Evolutionary conservation across 2,797 vertebrate species (phyloP), one percentile per base, ranked within the genome.

Genomic region (Sebastes wilsoni): DNA sequence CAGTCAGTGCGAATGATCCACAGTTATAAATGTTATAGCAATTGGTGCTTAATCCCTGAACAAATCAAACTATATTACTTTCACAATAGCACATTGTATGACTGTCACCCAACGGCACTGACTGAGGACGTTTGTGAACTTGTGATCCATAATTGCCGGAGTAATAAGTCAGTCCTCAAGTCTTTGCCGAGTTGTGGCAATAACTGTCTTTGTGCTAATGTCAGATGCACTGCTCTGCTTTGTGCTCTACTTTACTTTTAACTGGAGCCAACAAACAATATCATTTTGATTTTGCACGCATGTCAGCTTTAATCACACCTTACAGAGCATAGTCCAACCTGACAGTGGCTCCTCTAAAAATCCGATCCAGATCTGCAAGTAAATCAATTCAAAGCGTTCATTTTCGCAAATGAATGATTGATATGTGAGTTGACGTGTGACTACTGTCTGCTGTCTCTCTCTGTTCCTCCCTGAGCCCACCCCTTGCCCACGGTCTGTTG

Each of bases 401-500:
- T 83, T 85, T 85, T 85, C 54, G 32, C 73, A 85, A 79, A 81
- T 73, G 46, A 81, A 32, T 88, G 90, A 91, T 42, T 89, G 88
- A 91, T 90, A 88, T 87, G 68, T 77, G 88, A 88, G 83, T 54
- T 88, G 89, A 86, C 72, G 28, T 74, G 73, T 75, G 76, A 89
- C 87, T 88, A 70, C 80, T 87, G 87, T 87, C 80, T 79, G 72
- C 88, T 78, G 85, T 80, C 84, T 76, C 68, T 62, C 61, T 60
- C 73, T 77, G 64, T 34, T 71, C 68, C 64, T 83, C 78, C 75
- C 79, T 61, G 23, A 72, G 82, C 55, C 74, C 75, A 81, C 81
- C 86, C n/a, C 60, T 82, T 80, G 83, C 88, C 84, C 72, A 77
- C 58, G 36, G 89, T 87, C 81, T 91, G 89, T 91, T 87, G 81